Percentiles rank a stretch among this genome's conserved stretches.
phyloP scores from a whole-genome alignment of 2,888 invertebrate genomes.

The Abscondita cerata region DNA sequence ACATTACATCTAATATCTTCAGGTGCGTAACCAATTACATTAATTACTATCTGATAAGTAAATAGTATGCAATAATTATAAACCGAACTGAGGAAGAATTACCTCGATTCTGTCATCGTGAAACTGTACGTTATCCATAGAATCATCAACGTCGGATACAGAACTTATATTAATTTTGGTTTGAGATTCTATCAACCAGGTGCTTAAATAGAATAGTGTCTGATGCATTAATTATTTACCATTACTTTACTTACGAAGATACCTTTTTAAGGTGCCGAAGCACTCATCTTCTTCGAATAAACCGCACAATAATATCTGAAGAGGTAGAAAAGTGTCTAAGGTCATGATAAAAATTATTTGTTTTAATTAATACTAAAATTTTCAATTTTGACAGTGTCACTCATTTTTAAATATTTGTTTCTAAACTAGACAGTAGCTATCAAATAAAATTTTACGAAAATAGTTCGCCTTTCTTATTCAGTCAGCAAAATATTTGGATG shows the following conservation, averaged over 20 bases:
- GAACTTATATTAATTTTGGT: neutral
- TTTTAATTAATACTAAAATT: too few relatives aligned
- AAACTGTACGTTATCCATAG: slow-evolving; percentile 11
- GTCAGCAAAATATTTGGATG: too few relatives aligned
- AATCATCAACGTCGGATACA: neutral
- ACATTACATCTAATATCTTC: slow-evolving; percentile 26
- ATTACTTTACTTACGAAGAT: slow-evolving; percentile 2
- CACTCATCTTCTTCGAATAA: neutral
- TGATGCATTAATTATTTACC: neutral
- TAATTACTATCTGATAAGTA: slow-evolving; percentile 21
- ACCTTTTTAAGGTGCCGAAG: neutral
- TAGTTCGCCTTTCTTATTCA: too few relatives aligned
- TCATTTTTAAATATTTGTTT: too few relatives aligned
- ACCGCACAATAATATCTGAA: neutral
- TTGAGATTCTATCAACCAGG: neutral
- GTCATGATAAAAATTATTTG: too few relatives aligned
- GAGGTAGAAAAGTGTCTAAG: too few relatives aligned
- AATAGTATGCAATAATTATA: neutral
- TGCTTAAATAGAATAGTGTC: neutral
- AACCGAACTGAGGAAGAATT: neutral
- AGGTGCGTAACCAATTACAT: slow-evolving; percentile 22
- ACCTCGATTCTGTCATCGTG: slow-evolving; percentile 5
- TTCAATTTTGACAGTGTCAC: too few relatives aligned
- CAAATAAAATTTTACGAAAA: too few relatives aligned
- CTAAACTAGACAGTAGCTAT: too few relatives aligned